Conservation (phyloP, 2,113 vertebrate genomes). For the Epinephelus moara region DNA sequence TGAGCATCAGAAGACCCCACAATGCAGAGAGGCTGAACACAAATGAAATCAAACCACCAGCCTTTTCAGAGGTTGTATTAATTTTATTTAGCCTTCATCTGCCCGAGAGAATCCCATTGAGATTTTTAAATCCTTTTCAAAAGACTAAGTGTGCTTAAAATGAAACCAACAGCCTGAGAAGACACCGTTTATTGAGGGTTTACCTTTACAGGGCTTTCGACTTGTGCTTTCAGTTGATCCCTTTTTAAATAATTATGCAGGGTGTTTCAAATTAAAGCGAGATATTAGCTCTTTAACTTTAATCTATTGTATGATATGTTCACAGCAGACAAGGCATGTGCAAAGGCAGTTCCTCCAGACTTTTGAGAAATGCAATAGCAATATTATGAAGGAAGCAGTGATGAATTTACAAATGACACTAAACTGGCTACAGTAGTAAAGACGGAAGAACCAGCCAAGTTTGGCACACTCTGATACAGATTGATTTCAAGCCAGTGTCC, state of each 20-base stretch:
- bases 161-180: background rate
- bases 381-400: background rate
- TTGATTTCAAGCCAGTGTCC: background rate
- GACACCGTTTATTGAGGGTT: background rate
- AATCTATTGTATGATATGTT: background rate
- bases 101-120: background rate
- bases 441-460: background rate
- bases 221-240: background rate
- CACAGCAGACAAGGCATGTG: background rate
- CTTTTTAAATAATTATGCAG: constrained; percentile 1
- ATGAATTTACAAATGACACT: background rate
- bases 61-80: background rate
- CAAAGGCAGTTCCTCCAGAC: background rate
- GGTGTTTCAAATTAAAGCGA: background rate
- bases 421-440: background rate
- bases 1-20: background rate
- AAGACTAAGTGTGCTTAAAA: background rate
- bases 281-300: background rate
- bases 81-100: constrained; percentile 2
- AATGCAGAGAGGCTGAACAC: background rate
- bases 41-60: background rate
- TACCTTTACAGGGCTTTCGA: background rate
- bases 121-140: background rate
- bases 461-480: too few species aligned
- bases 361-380: background rate